Percentiles rank a stretch among this genome's conserved stretches.
Conservation (phyloP, 2,113 vertebrate genomes). For the Colossoma macropomum region DNA sequence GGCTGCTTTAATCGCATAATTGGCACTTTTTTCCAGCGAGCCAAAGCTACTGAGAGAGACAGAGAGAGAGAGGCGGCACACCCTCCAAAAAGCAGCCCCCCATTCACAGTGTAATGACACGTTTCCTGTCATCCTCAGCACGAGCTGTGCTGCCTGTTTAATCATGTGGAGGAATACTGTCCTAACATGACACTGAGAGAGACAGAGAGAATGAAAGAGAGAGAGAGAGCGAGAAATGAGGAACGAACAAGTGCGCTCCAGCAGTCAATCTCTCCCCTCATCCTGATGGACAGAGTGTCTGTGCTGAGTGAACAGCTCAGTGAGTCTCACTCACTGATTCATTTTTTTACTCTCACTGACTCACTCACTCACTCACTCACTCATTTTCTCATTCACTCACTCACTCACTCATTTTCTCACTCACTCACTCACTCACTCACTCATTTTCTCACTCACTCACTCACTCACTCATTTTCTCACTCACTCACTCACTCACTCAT, state of each 20-base stretch:
- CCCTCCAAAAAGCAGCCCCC: slow-evolving; percentile 10
- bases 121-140: slow-evolving; percentile 45
- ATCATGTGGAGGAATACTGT: slow-evolving; percentile 49
- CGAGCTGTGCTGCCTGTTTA: slow-evolving; percentile 49
- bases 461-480: neutral
- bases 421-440: too few species aligned
- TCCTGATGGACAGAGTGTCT: neutral
- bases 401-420: too few species aligned
- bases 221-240: neutral
- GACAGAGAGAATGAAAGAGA: neutral
- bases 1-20: slow-evolving; percentile 81
- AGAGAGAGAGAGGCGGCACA: slow-evolving; percentile 36
- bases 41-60: slow-evolving; percentile 43
- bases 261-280: neutral
- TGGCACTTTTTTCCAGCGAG: slow-evolving; percentile 68
- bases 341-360: too few species aligned
- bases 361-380: neutral
- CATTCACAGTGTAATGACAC: slow-evolving; percentile 57
- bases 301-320: neutral
- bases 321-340: too few species aligned
- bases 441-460: neutral
- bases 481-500: too few species aligned
- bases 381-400: too few species aligned
- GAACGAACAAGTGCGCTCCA: neutral
- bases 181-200: slow-evolving; percentile 37